Evolutionary conservation across 2,888 invertebrate species (phyloP), one percentile per base, ranked within the genome.

Genomic region (Nymphalis polychloros): DNA sequence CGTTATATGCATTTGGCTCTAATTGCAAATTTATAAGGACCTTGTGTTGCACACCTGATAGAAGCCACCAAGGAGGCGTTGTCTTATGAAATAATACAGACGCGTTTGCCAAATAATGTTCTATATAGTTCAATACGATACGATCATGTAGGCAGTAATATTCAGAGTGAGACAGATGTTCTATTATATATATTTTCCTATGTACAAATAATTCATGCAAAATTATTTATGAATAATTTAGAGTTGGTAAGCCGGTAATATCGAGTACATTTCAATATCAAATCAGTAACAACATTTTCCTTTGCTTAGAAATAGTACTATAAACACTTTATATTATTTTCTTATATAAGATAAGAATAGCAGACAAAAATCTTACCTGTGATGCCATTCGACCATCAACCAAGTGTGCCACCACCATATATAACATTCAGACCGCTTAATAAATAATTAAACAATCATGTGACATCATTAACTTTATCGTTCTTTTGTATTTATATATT

Each of bases 281-380:
- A 13, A 41, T 13, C 3, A 41, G 3, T 41, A 8, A 41, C 2
- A 35, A 47, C 16, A 5, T 47, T 16, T 47, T 47, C 16, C 16
- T 48, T 41, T 41, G 35, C 2, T 8, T 41, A 41, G 4, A 41
- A 13, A 41, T 8, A 19, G 50, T 41, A 4, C 41, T 41, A 41
- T 41, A 50, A 50, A 20, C 10, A 19, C n/a, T 50, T 59, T 20
- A 49, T 46, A 46, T 41, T 65, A 52, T 52, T 19, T 48, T 48
- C 27, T 48, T 23, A 55, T 59, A 46, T 46, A 59, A 19, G 7
- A 35, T 63, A 55, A 63, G 41, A 41, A 41, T 41, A 67, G 53
- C 62, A 19, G 23, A 55, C 57, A 47, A 67, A 52, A n/a, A n/a
- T 67, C 71, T 68, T 71, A 71, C 65, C 63, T 68, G 63, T 20